Percentiles rank a stretch among this genome's conserved stretches.
Evolutionary conservation across 1,140 invertebrate species (phyloP).

Genomic region (Heliconius hewitsoni): DNA sequence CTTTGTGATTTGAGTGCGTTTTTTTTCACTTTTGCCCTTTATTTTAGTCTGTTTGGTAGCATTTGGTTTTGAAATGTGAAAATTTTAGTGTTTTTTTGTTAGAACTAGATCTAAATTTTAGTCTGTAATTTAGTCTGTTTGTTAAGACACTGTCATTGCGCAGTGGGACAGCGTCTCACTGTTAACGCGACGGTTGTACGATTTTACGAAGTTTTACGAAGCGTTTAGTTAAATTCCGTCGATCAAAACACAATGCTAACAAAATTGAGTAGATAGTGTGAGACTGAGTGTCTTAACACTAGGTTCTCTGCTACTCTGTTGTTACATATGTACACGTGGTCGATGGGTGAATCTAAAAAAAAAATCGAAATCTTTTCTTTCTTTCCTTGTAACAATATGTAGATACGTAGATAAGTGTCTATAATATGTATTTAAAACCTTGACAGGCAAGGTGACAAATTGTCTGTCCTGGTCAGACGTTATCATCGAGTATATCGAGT

Average conservation of each 20-base stretch:
- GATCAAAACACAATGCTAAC: neutral
- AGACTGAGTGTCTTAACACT: neutral
- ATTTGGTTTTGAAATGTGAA: neutral
- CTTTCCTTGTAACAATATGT: neutral
- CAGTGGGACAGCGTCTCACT: too few species aligned
- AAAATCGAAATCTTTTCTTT: neutral
- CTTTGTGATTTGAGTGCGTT: conserved; percentile 41
- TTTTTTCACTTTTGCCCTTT: conserved; percentile 38
- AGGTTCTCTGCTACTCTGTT: neutral
- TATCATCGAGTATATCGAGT: neutral
- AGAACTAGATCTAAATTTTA: neutral
- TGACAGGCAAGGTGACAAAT: neutral
- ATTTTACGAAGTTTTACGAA: too few species aligned
- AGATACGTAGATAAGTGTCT: neutral
- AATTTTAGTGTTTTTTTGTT: neutral
- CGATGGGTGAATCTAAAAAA: neutral
- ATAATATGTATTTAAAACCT: neutral
- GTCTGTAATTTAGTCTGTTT: neutral
- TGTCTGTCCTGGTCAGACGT: neutral
- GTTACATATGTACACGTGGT: too few species aligned
- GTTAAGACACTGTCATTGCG: too few species aligned
- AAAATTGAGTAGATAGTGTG: neutral
- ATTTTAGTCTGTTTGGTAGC: conserved; percentile 36
- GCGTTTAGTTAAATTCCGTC: neutral
- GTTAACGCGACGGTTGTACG: too few species aligned